phyloP scores from a whole-genome alignment of 2,888 invertebrate genomes.

The Pristionchus japonicus region DNA sequence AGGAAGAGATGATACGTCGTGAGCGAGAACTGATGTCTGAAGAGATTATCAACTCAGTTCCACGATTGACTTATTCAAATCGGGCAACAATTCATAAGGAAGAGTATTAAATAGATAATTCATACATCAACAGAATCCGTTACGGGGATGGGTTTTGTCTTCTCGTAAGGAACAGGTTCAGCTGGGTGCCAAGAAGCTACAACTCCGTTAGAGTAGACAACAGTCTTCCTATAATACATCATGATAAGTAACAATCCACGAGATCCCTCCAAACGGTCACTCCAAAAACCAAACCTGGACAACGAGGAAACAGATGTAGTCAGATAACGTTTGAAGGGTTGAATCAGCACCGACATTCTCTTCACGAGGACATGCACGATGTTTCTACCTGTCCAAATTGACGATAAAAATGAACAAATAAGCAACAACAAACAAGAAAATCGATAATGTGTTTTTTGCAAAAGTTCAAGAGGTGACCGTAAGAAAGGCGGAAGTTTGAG shows the following conservation, averaged over 20 bases:
- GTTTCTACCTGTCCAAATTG: not conserved
- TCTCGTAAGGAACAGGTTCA: conserved; percentile 68
- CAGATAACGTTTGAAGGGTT: conserved; percentile 12
- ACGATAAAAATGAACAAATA: not conserved
- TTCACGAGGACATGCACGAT: conserved; percentile 14
- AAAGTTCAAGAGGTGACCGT: too few species aligned
- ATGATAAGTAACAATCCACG: not conserved
- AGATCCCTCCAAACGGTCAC: not conserved
- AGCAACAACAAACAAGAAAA: not conserved
- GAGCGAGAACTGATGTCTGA: conserved; percentile 5
- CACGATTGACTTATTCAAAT: too few species aligned
- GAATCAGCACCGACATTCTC: conserved; percentile 11
- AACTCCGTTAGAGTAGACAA: conserved; percentile 67
- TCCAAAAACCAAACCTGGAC: conserved; percentile 29
- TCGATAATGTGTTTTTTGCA: too few species aligned
- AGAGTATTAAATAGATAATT: not conserved
- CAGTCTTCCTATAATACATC: conserved; percentile 51
- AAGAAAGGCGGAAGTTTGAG: too few species aligned
- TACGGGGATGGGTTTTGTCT: conserved; percentile 62
- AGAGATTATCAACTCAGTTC: not conserved
- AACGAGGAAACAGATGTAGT: conserved; percentile 15
- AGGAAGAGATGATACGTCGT: conserved; percentile 49
- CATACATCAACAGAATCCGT: conserved; percentile 49
- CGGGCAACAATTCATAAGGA: too few species aligned
- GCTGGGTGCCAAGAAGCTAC: conserved; percentile 74